Percentiles rank a stretch among this genome's conserved stretches.
These are phyloP conservation scores for Agonopterix heracliana DNA, from an alignment of 2,888 invertebrate species.

Conservation along the genomic window DNA sequence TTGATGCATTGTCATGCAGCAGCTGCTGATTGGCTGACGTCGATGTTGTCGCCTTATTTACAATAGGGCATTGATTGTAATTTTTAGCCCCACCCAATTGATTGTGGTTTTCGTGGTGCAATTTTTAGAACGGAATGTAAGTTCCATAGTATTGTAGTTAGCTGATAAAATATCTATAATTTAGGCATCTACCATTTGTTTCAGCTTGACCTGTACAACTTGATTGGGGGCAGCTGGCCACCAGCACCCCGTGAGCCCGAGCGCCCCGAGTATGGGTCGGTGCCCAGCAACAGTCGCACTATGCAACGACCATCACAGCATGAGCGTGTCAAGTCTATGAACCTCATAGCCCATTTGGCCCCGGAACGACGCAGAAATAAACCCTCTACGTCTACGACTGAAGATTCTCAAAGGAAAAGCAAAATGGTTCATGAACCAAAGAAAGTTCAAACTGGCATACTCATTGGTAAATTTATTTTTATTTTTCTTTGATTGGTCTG, in stretches of 20 bases:
- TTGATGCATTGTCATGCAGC: too few species aligned
- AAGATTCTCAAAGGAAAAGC: slow-evolving; percentile 28
- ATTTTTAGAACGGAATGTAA: too few species aligned
- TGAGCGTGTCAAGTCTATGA: slow-evolving; percentile 77
- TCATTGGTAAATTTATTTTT: slow-evolving; percentile 28
- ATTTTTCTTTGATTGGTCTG: background rate
- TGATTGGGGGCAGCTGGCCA: slow-evolving; percentile 70
- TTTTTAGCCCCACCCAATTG: too few species aligned
- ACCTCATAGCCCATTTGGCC: slow-evolving; percentile 75
- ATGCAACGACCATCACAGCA: slow-evolving; percentile 55
- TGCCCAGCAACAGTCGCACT: slow-evolving; percentile 40
- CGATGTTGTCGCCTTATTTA: too few species aligned
- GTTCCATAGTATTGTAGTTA: too few species aligned
- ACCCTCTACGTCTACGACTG: slow-evolving; percentile 27
- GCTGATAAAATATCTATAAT: too few species aligned
- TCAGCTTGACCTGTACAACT: slow-evolving; percentile 59
- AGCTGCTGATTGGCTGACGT: too few species aligned
- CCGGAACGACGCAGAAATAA: slow-evolving; percentile 53
- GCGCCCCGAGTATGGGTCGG: slow-evolving; percentile 52
- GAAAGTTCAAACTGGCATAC: slow-evolving; percentile 63
- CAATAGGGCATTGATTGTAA: too few species aligned
- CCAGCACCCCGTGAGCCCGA: slow-evolving; percentile 57
- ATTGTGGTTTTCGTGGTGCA: too few species aligned
- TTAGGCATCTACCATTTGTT: slow-evolving; percentile 13
- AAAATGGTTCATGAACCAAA: slow-evolving; percentile 68